Conservation (phyloP, 2,888 invertebrate species). For the Anticlea derivata region DNA sequence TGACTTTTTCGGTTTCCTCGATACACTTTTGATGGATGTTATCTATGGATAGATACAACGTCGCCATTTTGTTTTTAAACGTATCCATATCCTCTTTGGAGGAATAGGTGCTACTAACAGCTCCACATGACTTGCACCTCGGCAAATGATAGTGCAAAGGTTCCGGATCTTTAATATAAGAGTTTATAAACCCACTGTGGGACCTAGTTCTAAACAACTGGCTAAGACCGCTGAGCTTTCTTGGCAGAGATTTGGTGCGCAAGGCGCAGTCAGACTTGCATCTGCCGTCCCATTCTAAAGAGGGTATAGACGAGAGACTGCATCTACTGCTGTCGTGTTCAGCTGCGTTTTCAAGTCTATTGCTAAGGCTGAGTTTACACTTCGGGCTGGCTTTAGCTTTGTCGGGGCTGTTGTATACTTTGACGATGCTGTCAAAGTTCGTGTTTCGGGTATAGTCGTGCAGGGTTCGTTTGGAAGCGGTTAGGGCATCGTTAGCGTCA, state of each 20-base stretch:
- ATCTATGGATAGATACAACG: slow-evolving; percentile 58
- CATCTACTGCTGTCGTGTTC: slow-evolving; percentile 60
- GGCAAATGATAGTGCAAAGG: slow-evolving; percentile 76
- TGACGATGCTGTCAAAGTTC: slow-evolving; percentile 59
- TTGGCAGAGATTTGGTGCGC: slow-evolving; percentile 60
- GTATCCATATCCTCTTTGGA: slow-evolving; percentile 47
- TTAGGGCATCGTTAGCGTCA: slow-evolving; percentile 40
- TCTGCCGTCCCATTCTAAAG: slow-evolving; percentile 68
- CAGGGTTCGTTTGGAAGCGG: slow-evolving; percentile 54
- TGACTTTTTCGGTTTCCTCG: slow-evolving; percentile 50
- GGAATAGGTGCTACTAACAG: slow-evolving; percentile 50
- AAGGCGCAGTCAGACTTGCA: slow-evolving; percentile 54
- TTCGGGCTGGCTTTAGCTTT: slow-evolving; percentile 48
- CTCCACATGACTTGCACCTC: slow-evolving; percentile 60
- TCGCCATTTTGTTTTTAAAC: slow-evolving; percentile 32
- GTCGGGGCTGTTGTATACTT: slow-evolving; percentile 52
- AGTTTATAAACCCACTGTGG: slow-evolving; percentile 70
- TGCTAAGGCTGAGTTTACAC: slow-evolving; percentile 64
- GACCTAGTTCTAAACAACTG: slow-evolving; percentile 68
- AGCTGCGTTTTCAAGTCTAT: slow-evolving; percentile 42
- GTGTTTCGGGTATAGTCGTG: slow-evolving; percentile 62
- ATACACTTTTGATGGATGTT: slow-evolving; percentile 58
- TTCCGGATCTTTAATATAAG: slow-evolving; percentile 64
- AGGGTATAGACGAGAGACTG: slow-evolving; percentile 67
- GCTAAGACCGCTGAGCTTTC: slow-evolving; percentile 34